Evolutionary conservation across 2,113 vertebrate genomes (phyloP).

Genomic region (Hipposideros armiger): DNA sequence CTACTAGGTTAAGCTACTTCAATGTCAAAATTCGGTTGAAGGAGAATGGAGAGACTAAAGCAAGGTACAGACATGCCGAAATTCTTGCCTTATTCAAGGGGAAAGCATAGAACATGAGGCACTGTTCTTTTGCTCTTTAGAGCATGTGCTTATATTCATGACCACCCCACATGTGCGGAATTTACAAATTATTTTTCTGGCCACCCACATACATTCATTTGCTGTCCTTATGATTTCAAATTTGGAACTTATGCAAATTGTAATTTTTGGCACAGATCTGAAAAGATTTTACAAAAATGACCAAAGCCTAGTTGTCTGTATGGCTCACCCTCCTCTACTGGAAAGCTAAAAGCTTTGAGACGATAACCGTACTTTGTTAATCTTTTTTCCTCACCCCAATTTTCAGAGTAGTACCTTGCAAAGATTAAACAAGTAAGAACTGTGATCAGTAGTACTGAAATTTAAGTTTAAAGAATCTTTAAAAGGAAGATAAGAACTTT

Average conservation of each 20-base stretch:
- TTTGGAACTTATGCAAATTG: not conserved
- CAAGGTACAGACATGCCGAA: not conserved
- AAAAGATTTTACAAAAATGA: not conserved
- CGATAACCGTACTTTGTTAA: not conserved
- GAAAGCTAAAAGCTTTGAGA: not conserved
- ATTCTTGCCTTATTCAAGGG: not conserved
- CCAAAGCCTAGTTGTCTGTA: not conserved
- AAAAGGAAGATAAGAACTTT: not conserved
- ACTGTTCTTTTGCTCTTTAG: not conserved
- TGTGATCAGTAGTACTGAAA: no score
- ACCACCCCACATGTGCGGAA: not conserved
- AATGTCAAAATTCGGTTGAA: not conserved
- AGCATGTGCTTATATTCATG: not conserved
- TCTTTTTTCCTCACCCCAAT: rapidly evolving
- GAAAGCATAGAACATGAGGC: not conserved
- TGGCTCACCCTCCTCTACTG: no score
- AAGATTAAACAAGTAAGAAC: not conserved
- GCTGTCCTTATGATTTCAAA: not conserved
- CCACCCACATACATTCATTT: not conserved
- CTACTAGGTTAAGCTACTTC: not conserved
- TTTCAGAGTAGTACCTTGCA: not conserved
- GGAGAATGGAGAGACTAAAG: not conserved
- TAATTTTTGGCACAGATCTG: not conserved
- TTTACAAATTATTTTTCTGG: not conserved
- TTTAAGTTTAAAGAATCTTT: not conserved